Conservation (phyloP, 2,113 vertebrate species). For the Sciurus niger region DNA sequence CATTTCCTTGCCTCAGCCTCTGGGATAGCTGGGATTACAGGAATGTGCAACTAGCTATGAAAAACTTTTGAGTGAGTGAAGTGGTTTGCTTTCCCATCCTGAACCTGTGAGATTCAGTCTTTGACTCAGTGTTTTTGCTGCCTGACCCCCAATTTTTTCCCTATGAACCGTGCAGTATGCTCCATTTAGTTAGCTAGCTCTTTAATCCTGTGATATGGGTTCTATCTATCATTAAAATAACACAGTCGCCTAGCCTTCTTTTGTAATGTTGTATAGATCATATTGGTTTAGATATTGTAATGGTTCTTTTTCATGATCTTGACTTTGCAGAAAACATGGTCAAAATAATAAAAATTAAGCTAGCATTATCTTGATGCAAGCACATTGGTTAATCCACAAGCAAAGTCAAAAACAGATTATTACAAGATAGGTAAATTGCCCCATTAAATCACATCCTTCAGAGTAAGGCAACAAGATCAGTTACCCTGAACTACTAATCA, state of each 20-base stretch:
- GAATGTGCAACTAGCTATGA: not conserved
- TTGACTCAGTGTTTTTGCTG: not conserved
- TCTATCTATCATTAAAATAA: not conserved
- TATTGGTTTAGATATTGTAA: not conserved
- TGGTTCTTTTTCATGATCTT: not conserved
- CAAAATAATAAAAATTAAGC: slow-evolving; percentile 1
- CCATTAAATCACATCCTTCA: not conserved
- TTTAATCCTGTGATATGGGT: not conserved
- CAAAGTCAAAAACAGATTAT: slow-evolving; percentile 6
- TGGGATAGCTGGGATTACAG: no score
- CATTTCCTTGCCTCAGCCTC: no score
- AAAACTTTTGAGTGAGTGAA: not conserved
- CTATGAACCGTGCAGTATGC: not conserved
- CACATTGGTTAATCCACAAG: not conserved
- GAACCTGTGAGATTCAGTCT: not conserved
- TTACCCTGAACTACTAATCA: not conserved
- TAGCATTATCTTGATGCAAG: not conserved
- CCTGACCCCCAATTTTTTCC: not conserved
- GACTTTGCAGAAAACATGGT: not conserved
- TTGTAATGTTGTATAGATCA: not conserved
- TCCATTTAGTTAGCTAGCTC: not conserved
- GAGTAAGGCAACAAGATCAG: not conserved
- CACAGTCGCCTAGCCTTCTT: not conserved
- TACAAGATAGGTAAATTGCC: not conserved
- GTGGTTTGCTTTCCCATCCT: not conserved